Conservation (phyloP, 2,113 vertebrate genomes). For the Stegostoma tigrinum region DNA sequence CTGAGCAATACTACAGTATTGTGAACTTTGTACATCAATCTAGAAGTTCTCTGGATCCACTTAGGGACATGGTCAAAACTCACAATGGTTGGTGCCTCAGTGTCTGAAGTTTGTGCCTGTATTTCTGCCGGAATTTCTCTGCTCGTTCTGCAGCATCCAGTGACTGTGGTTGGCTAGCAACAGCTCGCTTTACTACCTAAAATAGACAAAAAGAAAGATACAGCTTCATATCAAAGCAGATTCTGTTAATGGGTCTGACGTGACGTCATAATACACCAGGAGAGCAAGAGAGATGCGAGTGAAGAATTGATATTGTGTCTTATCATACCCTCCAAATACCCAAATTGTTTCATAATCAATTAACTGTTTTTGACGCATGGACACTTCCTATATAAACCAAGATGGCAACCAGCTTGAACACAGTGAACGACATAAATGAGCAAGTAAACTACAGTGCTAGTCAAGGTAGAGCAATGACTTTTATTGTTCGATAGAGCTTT, state of each 20-base stretch:
- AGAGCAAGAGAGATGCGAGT: neutral
- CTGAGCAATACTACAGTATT: neutral
- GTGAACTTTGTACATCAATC: neutral
- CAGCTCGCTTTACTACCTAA: conserved; percentile 87
- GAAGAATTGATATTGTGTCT: neutral
- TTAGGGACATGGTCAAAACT: conserved; percentile 46
- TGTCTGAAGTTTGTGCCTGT: conserved; percentile 86
- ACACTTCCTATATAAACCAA: neutral
- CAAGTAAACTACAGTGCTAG: neutral
- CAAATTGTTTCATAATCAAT: neutral
- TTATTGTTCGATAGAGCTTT: neutral
- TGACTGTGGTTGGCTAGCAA: conserved; percentile 82
- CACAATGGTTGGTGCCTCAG: conserved; percentile 91
- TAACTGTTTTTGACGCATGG: neutral
- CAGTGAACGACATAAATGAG: neutral
- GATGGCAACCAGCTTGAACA: neutral
- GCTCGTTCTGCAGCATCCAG: conserved; percentile 68
- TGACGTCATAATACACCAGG: neutral
- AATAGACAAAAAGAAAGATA: neutral
- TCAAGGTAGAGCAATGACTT: neutral
- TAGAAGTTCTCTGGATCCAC: neutral
- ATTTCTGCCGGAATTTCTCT: conserved; percentile 90
- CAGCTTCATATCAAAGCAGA: neutral
- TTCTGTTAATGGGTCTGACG: neutral
- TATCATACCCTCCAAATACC: neutral